Conservation (phyloP, 1,140 invertebrate genomes). For the Pteromalus puparum region DNA sequence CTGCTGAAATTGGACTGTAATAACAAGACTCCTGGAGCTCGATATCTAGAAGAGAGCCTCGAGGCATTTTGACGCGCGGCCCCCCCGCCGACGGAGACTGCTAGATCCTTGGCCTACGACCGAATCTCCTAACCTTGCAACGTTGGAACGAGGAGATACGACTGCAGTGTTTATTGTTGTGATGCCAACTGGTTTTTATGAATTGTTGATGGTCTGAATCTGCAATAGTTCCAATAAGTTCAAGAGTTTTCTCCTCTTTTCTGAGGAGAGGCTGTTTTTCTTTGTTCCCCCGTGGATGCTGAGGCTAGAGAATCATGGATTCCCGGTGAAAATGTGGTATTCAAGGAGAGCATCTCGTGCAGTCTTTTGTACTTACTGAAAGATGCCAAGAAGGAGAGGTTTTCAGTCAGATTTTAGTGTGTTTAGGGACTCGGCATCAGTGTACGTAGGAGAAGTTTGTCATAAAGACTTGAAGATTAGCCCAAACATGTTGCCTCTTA, state of each 20-base stretch:
- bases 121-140: constrained; percentile 15
- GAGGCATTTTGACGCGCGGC: neutral
- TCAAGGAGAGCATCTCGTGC: neutral
- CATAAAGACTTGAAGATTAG: constrained; percentile 38
- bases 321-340: neutral
- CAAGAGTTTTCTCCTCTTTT: neutral
- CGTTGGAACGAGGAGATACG: neutral
- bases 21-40: neutral
- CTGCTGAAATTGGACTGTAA: neutral
- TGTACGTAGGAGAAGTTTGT: neutral
- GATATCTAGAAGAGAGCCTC: neutral
- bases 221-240: neutral
- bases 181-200: neutral
- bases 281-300: neutral
- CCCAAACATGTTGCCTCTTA: neutral
- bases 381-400: constrained; percentile 9
- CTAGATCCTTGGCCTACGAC: neutral
- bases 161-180: constrained; percentile 22
- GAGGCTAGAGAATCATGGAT: neutral
- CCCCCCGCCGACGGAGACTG: neutral
- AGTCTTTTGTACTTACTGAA: neutral
- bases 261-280: neutral
- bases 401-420: neutral
- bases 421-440: neutral
- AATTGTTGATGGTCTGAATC: neutral